Percentiles rank a stretch among this genome's conserved stretches.
Evolutionary conservation across 2,113 vertebrate species (phyloP).

Genomic region (Acanthisitta chloris): DNA sequence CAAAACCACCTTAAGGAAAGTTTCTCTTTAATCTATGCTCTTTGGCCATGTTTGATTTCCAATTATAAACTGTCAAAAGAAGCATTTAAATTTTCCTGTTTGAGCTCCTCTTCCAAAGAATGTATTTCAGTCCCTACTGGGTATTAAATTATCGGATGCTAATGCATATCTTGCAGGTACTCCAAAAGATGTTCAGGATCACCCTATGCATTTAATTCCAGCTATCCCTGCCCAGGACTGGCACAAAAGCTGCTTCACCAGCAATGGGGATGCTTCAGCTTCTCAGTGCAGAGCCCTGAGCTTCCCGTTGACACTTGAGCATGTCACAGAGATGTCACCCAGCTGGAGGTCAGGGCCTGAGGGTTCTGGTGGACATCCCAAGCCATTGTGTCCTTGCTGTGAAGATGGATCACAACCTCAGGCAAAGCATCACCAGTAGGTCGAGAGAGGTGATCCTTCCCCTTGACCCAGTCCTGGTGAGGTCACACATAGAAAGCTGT

Average conservation of each 20-base stretch:
- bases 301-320: rapidly evolving
- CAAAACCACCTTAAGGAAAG: background rate
- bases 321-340: background rate
- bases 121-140: background rate
- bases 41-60: background rate
- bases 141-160: background rate
- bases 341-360: background rate
- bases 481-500: background rate
- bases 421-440: background rate
- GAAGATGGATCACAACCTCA: background rate
- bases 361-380: background rate
- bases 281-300: background rate
- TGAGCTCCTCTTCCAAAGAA: background rate
- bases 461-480: rapidly evolving
- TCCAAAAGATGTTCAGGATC: background rate
- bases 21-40: background rate
- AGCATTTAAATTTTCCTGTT: background rate
- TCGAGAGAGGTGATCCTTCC: background rate
- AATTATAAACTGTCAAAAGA: background rate
- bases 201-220: background rate
- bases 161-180: background rate
- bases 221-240: background rate
- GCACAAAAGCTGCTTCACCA: background rate
- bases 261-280: background rate
- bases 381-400: background rate